phyloP scores from a whole-genome alignment of 1,140 invertebrate species.

The Cydia pomonella region DNA sequence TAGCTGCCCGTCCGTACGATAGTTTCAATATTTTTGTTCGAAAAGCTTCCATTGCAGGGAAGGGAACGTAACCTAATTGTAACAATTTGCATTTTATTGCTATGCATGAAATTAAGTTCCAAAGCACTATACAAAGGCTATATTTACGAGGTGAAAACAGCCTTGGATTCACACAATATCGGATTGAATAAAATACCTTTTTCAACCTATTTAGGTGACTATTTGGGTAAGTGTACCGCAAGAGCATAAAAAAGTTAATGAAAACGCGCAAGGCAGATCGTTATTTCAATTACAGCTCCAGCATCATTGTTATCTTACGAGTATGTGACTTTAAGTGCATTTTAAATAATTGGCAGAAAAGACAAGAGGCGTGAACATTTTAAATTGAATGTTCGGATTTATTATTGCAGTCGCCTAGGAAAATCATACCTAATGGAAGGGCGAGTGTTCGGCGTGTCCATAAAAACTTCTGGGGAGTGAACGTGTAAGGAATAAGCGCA shows the following conservation, averaged over 20 bases:
- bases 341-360: background rate
- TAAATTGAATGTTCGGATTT: constrained; percentile 29
- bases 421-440: constrained; percentile 57
- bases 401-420: constrained; percentile 54
- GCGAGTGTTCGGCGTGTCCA: constrained; percentile 62
- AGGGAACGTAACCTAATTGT: constrained; percentile 20
- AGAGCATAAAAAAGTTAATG: no score
- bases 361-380: background rate
- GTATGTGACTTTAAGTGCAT: no score
- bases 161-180: background rate
- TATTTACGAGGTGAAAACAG: background rate
- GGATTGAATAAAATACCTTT: background rate
- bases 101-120: constrained; percentile 6
- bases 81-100: constrained; percentile 33
- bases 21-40: constrained; percentile 33
- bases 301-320: no score
- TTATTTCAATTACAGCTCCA: no score
- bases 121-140: constrained; percentile 9
- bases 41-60: constrained; percentile 32
- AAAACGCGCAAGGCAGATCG: no score
- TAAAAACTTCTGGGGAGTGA: constrained; percentile 76
- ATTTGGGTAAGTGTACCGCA: no score
- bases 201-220: background rate
- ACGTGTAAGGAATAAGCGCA: constrained; percentile 79
- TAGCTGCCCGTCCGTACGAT: constrained; percentile 31